Evolutionary conservation across 2,113 vertebrate genomes (phyloP).

Genomic region (Nettapus auritus): DNA sequence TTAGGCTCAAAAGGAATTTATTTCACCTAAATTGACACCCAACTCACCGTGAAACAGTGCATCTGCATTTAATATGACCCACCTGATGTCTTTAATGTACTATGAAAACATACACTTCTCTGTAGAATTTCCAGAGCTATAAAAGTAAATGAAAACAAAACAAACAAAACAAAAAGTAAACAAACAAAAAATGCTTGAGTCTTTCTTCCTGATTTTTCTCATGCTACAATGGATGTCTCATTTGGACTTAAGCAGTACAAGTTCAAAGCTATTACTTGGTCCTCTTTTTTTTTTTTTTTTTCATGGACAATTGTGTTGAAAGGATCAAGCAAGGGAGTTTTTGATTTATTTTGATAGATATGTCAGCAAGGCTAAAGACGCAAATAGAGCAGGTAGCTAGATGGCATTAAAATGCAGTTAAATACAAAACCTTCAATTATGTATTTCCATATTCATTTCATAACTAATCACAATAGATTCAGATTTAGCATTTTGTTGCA

Average conservation of each 20-base stretch:
- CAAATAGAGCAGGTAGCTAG: neutral
- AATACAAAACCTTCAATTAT: neutral
- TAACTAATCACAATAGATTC: neutral
- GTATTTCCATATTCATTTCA: neutral
- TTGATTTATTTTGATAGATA: neutral
- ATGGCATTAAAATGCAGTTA: neutral
- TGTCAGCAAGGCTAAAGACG: neutral
- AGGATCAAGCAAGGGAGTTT: neutral
- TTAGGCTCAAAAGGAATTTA: neutral
- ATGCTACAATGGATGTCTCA: neutral
- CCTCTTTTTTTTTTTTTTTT: neutral
- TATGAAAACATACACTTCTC: neutral
- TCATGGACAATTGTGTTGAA: neutral
- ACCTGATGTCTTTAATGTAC: neutral
- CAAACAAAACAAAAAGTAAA: neutral
- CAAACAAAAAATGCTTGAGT: neutral
- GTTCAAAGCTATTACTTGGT: neutral
- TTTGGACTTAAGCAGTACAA: neutral
- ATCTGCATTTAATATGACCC: neutral
- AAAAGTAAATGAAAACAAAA: neutral
- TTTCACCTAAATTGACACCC: neutral
- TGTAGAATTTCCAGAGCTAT: neutral
- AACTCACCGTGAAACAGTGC: neutral
- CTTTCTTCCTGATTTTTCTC: neutral
- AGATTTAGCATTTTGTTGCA: neutral